A percentile compares a stretch with the other conserved stretches of the same genome.
These are phyloP conservation scores for Spinibarbus caldwelli DNA, from an alignment of 2,797 vertebrate genomes.

Conservation along the genomic window DNA sequence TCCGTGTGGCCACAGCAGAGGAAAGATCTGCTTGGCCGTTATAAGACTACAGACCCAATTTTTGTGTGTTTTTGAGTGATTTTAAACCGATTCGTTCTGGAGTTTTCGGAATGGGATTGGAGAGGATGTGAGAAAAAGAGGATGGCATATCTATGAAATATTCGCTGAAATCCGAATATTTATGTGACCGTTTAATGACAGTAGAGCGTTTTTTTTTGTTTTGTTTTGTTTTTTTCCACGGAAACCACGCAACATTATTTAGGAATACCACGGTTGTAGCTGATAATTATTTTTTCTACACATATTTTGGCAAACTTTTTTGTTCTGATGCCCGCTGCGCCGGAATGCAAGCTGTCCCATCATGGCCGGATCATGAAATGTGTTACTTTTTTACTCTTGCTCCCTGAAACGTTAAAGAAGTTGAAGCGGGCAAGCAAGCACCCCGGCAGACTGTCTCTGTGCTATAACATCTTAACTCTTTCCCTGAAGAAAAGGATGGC, in stretches of 20 bases:
- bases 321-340: constrained; percentile 87
- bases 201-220: not conserved
- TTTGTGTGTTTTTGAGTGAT: not conserved
- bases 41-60: too few relatives aligned
- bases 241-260: not conserved
- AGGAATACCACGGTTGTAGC: not conserved
- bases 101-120: too few relatives aligned
- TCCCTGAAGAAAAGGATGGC: constrained; percentile 91
- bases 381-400: constrained; percentile 89
- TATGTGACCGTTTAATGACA: not conserved
- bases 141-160: constrained; percentile 2
- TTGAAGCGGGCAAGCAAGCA: constrained; percentile 82
- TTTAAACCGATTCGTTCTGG: not conserved
- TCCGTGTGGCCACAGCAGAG: constrained; percentile 7
- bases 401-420: constrained; percentile 93
- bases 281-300: not conserved
- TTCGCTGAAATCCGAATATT: not conserved
- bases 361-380: constrained; percentile 96
- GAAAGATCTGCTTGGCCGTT: not conserved
- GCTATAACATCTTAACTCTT: constrained; percentile 84
- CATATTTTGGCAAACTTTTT: constrained; percentile 41
- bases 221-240: not conserved
- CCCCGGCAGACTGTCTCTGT: constrained; percentile 79
- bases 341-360: constrained; percentile 83
- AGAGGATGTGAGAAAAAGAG: constrained; percentile 8